A percentile compares a stretch with the other conserved stretches of the same genome.
Evolutionary conservation across 2,113 vertebrate species (phyloP).

Genomic region (Lutjanus erythropterus): DNA sequence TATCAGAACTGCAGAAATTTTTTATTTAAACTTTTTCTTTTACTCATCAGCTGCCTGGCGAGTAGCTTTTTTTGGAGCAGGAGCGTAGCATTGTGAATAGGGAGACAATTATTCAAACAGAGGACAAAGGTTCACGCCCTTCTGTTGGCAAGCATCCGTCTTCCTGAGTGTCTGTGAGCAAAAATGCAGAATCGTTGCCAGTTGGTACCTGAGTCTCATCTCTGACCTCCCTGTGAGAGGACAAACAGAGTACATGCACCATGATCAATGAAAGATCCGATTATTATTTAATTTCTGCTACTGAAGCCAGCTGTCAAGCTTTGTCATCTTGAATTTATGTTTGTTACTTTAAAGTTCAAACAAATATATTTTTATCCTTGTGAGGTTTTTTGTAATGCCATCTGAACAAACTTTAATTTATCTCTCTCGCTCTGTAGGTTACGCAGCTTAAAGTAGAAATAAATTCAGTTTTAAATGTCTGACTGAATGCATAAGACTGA

Average conservation of each 20-base stretch:
- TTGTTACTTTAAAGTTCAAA: neutral
- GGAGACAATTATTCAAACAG: slow-evolving; percentile 66
- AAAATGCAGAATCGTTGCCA: slow-evolving; percentile 58
- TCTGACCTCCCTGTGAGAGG: slow-evolving; percentile 61
- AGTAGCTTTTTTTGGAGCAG: slow-evolving; percentile 39
- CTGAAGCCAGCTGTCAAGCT: slow-evolving; percentile 32
- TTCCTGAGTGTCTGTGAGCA: slow-evolving; percentile 46
- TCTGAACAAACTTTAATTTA: neutral
- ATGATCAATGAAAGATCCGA: slow-evolving; percentile 65
- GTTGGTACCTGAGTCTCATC: slow-evolving; percentile 44
- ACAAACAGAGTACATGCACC: slow-evolving; percentile 40
- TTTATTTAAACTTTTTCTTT: neutral
- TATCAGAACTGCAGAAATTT: neutral
- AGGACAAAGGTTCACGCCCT: slow-evolving; percentile 67
- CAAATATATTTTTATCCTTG: neutral
- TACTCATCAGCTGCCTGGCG: slow-evolving; percentile 12
- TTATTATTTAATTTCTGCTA: slow-evolving; percentile 53
- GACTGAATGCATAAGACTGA: neutral
- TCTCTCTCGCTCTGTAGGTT: neutral
- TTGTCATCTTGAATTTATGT: slow-evolving; percentile 21
- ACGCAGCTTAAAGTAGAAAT: neutral
- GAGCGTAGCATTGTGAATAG: slow-evolving; percentile 42
- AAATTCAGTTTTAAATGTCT: neutral
- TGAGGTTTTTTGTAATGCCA: neutral
- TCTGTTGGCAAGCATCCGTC: slow-evolving; percentile 64